Evolutionary conservation across 2,888 invertebrate genomes (phyloP).

Genomic region (Torymus auratus): DNA sequence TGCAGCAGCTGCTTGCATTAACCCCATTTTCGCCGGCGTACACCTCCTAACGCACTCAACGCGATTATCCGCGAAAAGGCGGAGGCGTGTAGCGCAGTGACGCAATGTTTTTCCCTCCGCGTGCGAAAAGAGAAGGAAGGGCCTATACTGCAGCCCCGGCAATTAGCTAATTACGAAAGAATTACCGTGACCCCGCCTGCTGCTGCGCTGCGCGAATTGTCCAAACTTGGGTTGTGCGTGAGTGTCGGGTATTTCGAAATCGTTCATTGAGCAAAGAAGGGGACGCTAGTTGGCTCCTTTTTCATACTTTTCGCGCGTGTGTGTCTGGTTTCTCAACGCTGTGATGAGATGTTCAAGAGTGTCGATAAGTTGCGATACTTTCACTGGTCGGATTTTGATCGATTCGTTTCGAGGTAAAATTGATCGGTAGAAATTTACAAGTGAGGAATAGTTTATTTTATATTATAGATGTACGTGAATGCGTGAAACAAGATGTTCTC

Average conservation of each 20-base stretch:
- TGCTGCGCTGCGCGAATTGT: not conserved
- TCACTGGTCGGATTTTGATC: too few species aligned
- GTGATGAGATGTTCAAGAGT: too few species aligned
- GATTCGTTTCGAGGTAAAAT: too few species aligned
- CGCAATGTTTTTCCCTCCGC: conserved; percentile 8
- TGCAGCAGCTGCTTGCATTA: conserved; percentile 24
- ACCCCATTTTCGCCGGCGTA: conserved; percentile 29
- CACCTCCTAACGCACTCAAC: conserved; percentile 20
- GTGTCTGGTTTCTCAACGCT: too few species aligned
- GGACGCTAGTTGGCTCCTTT: too few species aligned
- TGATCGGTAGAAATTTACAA: too few species aligned
- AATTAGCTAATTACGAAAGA: conserved; percentile 33
- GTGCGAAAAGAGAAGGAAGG: not conserved
- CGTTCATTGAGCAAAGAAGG: not conserved
- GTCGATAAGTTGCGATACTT: too few species aligned
- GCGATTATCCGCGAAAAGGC: conserved; percentile 31
- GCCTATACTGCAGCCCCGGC: not conserved
- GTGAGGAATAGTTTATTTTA: too few species aligned
- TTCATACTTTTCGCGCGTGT: too few species aligned
- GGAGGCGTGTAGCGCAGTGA: not conserved
- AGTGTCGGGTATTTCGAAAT: not conserved
- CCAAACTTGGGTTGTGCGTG: conserved; percentile 20
- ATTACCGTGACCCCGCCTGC: not conserved
- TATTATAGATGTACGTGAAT: too few species aligned
- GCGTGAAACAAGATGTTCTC: too few species aligned